Percentiles rank a stretch among this genome's conserved stretches.
Evolutionary conservation across 2,888 invertebrate genomes (phyloP).

Genomic region (Drosophila colorata): DNA sequence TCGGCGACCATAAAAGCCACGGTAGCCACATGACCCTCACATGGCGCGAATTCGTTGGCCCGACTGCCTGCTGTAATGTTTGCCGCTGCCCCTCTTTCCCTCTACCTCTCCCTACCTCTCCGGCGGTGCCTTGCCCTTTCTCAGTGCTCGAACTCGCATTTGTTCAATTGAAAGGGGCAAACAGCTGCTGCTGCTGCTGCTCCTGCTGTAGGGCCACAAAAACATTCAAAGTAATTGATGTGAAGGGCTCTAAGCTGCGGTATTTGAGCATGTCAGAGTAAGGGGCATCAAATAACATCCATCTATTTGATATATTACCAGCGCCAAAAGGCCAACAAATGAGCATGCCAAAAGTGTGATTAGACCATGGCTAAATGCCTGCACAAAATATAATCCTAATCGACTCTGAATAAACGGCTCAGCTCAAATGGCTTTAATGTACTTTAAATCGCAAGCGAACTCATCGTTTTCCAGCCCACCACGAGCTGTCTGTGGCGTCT

Average conservation of each 20-base stretch:
- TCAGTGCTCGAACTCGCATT: constrained; percentile 55
- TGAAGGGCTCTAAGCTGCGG: constrained; percentile 44
- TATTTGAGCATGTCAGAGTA: constrained; percentile 8
- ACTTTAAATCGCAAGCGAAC: constrained; percentile 8
- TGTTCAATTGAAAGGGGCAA: constrained; percentile 68
- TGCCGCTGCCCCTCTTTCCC: neutral
- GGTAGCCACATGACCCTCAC: constrained; percentile 46
- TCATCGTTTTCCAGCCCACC: constrained; percentile 7
- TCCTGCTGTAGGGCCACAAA: constrained; percentile 29
- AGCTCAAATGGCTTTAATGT: constrained; percentile 14
- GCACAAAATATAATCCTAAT: constrained; percentile 11
- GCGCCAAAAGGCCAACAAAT: constrained; percentile 34
- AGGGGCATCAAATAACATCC: constrained; percentile 40
- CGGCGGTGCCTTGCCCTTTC: constrained; percentile 15
- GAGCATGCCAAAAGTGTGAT: constrained; percentile 28
- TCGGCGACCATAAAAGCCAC: constrained; percentile 48
- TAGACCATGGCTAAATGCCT: constrained; percentile 22
- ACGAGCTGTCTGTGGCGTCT: constrained; percentile 3
- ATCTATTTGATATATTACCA: constrained; percentile 57
- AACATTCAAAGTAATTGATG: constrained; percentile 75
- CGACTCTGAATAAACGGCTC: neutral
- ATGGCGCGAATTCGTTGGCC: constrained; percentile 55
- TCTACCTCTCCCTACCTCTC: no score
- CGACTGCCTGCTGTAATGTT: constrained; percentile 23
- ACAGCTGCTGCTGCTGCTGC: constrained; percentile 3